Evolutionary conservation across 2,797 vertebrate genomes (phyloP), one percentile per base, ranked within the genome.

Genomic region (Melanotaenia maccullochi): DNA sequence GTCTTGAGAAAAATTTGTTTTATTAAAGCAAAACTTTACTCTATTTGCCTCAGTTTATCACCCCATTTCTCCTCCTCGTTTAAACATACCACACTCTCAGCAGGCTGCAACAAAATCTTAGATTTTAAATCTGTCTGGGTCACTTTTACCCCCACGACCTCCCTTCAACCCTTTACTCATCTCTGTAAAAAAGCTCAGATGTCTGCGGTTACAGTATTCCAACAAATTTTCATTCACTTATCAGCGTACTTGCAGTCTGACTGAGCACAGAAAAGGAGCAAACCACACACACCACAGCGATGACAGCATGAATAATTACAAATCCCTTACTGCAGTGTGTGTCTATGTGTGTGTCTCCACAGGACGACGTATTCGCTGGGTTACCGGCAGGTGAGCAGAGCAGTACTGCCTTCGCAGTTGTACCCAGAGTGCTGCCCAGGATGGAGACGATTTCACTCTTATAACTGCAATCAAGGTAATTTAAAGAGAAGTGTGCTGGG

Each of bases 361-460:
- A 99, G 97, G 85, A 99, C 97, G 0, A 87, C 93, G 76, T 99
- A 99, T 75, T 93, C 70, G 25, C 93, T 96, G 1, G 93, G 94
- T 30, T 97, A 96, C 88, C 90, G 96, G 63, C 94, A 92, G 85
- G 93, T 88, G 36, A 93, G 86, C 56, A 90, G 80, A 87, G 59
- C 60, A 0, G 73, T 60, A 1, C 72, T 86, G 4, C 35, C 71
- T 20, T 33, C 87, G 0, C 84, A 73, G 2, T 68, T 87, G 24
- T 89, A 94, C 1, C 67, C 91, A 69, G 82, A 94, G 0, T 99
- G 97, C 91, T 97, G 97, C 71, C 96, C 97, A 0, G 97, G 97
- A 33, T 98, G 97, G 97, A 84, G 85, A 70, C 90, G 95, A 49
- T 16, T 92, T 61, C 90, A 95, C 60, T 77, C 91, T 0, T 90